Conservation (phyloP, 2,888 invertebrate species). For the Zelleria hepariella region DNA sequence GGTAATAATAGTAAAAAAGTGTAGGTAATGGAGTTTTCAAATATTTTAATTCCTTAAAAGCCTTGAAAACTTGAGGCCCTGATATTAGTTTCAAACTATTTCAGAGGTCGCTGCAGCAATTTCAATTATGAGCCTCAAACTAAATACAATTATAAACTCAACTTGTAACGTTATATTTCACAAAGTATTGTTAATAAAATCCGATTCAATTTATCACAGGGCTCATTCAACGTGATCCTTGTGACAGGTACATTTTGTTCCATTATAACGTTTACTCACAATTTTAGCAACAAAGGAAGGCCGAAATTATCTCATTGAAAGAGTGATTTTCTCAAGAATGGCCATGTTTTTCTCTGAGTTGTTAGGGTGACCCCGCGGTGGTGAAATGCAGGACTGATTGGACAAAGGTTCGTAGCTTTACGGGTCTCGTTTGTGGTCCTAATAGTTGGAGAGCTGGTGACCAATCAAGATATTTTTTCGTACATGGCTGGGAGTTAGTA, state of each 20-base stretch:
- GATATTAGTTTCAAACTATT: no score
- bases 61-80: no score
- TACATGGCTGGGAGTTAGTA: no score
- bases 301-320: not conserved
- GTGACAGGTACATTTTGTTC: not conserved
- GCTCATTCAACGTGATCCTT: not conserved
- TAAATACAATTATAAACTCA: no score
- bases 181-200: not conserved
- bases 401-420: not conserved
- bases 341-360: not conserved
- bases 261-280: not conserved
- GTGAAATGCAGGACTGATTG: not conserved
- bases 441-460: no score
- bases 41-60: no score
- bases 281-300: not conserved
- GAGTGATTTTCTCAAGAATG: not conserved
- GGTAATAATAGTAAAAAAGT: no score
- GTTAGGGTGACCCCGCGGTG: not conserved
- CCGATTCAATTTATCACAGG: not conserved
- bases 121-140: no score
- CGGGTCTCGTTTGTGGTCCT: not conserved
- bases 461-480: no score
- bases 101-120: no score
- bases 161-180: not conserved
- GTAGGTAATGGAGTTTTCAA: no score